These are phyloP conservation scores for Torymus texanus DNA, from an alignment of 2,888 invertebrate species.

Conservation along the genomic window DNA sequence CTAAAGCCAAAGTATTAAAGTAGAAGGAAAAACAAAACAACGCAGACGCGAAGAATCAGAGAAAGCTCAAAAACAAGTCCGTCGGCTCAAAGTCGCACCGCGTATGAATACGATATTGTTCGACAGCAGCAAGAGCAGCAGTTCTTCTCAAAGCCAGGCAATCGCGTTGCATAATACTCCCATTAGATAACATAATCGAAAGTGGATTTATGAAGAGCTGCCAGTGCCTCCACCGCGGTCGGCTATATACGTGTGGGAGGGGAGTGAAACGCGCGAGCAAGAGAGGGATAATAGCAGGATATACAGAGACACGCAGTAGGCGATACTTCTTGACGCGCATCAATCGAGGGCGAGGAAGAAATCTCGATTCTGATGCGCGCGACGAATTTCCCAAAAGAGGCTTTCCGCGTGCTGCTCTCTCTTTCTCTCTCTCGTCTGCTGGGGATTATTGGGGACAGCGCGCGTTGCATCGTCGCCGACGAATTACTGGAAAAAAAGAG, in stretches of 20 bases:
- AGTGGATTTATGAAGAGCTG: slow-evolving; percentile 70
- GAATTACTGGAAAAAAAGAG: slow-evolving; percentile 11
- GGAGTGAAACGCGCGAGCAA: background rate
- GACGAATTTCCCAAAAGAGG: slow-evolving; percentile 52
- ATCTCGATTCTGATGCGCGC: slow-evolving; percentile 31
- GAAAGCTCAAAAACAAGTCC: slow-evolving; percentile 6
- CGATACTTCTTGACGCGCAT: slow-evolving; percentile 13
- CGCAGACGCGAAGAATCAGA: background rate
- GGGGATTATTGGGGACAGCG: slow-evolving; percentile 6
- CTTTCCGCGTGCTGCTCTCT: slow-evolving; percentile 37
- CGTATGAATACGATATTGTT: slow-evolving; percentile 59
- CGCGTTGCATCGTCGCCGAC: slow-evolving; percentile 3
- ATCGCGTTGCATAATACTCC: slow-evolving; percentile 73
- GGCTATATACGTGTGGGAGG: background rate
- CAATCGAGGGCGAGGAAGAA: slow-evolving; percentile 32
- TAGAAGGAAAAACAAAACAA: background rate
- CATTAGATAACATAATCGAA: slow-evolving; percentile 74
- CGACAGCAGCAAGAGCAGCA: slow-evolving; percentile 49
- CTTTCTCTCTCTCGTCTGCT: background rate
- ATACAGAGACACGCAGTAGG: background rate
- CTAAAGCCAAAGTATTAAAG: background rate
- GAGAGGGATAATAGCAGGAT: slow-evolving; percentile 6
- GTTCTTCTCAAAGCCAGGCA: slow-evolving; percentile 70
- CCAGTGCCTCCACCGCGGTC: slow-evolving; percentile 46
- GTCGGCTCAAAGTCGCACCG: slow-evolving; percentile 8